Percentiles rank a stretch among this genome's conserved stretches.
Conservation (phyloP, 2,797 vertebrate species). For the Aulostomus chinensis region DNA sequence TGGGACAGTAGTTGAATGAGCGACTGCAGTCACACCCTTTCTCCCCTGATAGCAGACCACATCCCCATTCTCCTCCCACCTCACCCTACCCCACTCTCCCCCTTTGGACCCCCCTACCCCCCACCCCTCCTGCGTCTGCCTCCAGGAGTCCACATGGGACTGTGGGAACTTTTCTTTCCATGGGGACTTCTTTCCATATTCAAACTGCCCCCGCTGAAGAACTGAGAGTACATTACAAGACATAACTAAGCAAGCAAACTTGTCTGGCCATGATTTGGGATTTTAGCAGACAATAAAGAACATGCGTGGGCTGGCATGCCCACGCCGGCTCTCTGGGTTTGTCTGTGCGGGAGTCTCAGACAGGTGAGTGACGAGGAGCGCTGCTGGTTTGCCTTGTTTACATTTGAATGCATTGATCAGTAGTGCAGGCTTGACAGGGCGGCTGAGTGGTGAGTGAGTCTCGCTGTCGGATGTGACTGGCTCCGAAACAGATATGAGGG, state of each 20-base stretch:
- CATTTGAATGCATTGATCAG: slow-evolving; percentile 31
- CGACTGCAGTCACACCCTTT: slow-evolving; percentile 51
- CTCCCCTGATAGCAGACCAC: slow-evolving; percentile 23
- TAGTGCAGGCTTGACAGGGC: slow-evolving; percentile 18
- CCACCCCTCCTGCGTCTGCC: neutral
- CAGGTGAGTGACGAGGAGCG: slow-evolving; percentile 63
- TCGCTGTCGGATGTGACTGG: slow-evolving; percentile 16
- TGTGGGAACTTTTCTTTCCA: slow-evolving; percentile 44
- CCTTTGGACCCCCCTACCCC: neutral
- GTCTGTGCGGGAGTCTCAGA: slow-evolving; percentile 57
- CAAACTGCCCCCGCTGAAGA: slow-evolving; percentile 9
- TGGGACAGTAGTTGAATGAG: slow-evolving; percentile 53
- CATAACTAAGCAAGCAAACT: slow-evolving; percentile 10
- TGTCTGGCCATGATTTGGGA: slow-evolving; percentile 18
- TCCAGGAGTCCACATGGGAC: slow-evolving; percentile 31
- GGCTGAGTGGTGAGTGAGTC: slow-evolving; percentile 26
- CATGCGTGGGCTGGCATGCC: slow-evolving; percentile 60
- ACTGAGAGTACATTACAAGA: slow-evolving; percentile 14
- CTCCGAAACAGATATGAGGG: too few species aligned
- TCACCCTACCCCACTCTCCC: slow-evolving; percentile 2
- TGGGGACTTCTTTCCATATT: slow-evolving; percentile 12
- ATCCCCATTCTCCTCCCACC: slow-evolving; percentile 14
- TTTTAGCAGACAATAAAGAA: slow-evolving; percentile 36
- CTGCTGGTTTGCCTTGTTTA: slow-evolving; percentile 45
- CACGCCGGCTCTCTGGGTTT: slow-evolving; percentile 41